Conservation (phyloP, 1,140 invertebrate genomes). For the Sinonovacula constricta region DNA sequence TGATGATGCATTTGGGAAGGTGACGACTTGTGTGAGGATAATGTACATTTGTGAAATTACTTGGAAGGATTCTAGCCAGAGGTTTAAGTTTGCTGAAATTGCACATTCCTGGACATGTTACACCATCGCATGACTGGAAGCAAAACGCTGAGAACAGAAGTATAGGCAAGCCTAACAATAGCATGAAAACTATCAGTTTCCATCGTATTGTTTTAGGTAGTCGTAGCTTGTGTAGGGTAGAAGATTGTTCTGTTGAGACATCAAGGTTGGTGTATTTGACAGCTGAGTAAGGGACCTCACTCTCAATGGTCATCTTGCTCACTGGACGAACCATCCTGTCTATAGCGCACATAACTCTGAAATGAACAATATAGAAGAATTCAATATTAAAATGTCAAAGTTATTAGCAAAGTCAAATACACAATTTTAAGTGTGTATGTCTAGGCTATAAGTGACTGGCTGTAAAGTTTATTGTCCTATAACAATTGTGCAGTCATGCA, state of each 20-base stretch:
- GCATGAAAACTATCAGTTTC: constrained; percentile 21
- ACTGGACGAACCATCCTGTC: too few relatives aligned
- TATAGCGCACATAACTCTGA: too few relatives aligned
- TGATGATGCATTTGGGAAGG: constrained; percentile 76
- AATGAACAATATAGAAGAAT: too few relatives aligned
- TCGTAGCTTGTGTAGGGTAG: constrained; percentile 4
- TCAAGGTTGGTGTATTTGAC: constrained; percentile 4
- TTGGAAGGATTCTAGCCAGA: background rate
- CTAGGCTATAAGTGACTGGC: too few relatives aligned
- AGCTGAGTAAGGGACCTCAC: constrained; percentile 8
- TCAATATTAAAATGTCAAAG: too few relatives aligned
- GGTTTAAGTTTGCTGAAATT: constrained; percentile 15
- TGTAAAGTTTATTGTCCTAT: too few relatives aligned
- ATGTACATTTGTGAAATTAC: background rate
- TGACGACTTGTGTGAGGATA: constrained; percentile 53
- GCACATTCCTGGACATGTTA: constrained; percentile 4
- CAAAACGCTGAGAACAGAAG: background rate
- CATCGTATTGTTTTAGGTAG: constrained; percentile 9
- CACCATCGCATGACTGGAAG: background rate
- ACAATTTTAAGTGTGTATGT: too few relatives aligned
- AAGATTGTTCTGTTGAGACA: background rate
- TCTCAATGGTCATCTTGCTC: background rate
- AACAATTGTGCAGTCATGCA: too few relatives aligned
- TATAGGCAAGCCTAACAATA: constrained; percentile 17
- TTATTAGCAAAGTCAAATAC: too few relatives aligned